Evolutionary conservation across 2,797 vertebrate species (phyloP), one percentile per base, ranked within the genome.

Genomic region (Pangasius sanitwongsei): DNA sequence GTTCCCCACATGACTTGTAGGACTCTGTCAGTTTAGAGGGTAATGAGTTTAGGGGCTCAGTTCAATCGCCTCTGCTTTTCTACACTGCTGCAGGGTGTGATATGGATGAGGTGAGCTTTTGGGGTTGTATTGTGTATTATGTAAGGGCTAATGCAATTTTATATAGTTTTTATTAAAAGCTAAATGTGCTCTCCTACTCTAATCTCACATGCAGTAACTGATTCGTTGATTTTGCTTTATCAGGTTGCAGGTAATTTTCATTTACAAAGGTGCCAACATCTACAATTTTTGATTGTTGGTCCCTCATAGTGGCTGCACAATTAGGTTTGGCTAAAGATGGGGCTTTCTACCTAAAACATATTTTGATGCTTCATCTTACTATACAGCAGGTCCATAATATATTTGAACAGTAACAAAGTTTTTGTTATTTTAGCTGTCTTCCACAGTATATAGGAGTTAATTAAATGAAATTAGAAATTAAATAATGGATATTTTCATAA

Each of bases 21-120:
- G 31, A 87, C 72, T 75, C 20, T 61, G 70, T 87, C 61, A 77
- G 81, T 85, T 87, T 84, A 57, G 37, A 87, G 69, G 63, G 48
- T 89, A 87, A 87, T 87, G 37, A 59, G 86, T 89, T 87, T 86
- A 87, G 63, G 80, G 80, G 25, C 25, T 69, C 25, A 37, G 65
- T 61, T 48, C 31, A 81, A 70, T 61, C n/a, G 1, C 13, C 9
- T 63, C 57, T 83, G 55, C 5, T 41, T 41, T 82, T 82, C 23
- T 83, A 83, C 59, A n/a, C 15, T 44, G 3, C 82, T 65, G 11
- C 41, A 48, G 41, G 59, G 25, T 48, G 82, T 48, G 15, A n/a
- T 48, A 20, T 9, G 82, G 41, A 48, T 44, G 37, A 44, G 31
- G 6, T 41, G 31, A 48, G 57, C 37, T 15, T 63, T 63, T 44